These are phyloP conservation scores for Vanacampus margaritifer DNA, from an alignment of 2,113 vertebrate species.

Conservation along the genomic window DNA sequence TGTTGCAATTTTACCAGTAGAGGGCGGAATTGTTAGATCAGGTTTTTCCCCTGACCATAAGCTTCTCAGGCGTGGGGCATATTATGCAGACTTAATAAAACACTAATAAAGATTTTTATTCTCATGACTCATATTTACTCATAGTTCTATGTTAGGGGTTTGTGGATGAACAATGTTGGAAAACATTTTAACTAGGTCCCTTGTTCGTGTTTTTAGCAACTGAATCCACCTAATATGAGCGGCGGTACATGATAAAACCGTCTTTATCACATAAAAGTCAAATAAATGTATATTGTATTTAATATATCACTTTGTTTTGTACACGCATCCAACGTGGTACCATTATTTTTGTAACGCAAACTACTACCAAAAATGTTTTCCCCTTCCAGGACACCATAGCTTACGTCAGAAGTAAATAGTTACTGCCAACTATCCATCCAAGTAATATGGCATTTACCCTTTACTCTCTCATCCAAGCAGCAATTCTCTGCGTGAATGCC, in stretches of 20 bases:
- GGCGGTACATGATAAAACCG: too few species aligned
- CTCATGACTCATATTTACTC: slow-evolving; percentile 64
- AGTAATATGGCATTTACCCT: slow-evolving; percentile 87
- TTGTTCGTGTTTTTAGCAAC: too few species aligned
- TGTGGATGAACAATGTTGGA: neutral
- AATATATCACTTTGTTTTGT: too few species aligned
- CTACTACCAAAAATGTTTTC: neutral
- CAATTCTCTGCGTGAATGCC: slow-evolving; percentile 86
- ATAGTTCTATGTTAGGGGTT: neutral
- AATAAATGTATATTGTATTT: too few species aligned
- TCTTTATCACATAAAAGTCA: too few species aligned
- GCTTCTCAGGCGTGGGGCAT: slow-evolving; percentile 90
- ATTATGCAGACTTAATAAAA: slow-evolving; percentile 95
- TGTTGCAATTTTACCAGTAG: slow-evolving; percentile 83
- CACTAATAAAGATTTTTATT: slow-evolving; percentile 98
- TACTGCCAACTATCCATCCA: neutral
- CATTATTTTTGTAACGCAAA: neutral
- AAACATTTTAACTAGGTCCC: neutral
- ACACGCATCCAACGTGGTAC: too few species aligned
- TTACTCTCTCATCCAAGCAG: slow-evolving; percentile 89
- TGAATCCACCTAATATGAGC: too few species aligned
- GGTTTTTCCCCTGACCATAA: slow-evolving; percentile 78
- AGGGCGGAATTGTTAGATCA: slow-evolving; percentile 87
- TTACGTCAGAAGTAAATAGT: slow-evolving; percentile 53
- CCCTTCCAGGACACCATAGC: slow-evolving; percentile 36